Conservation (phyloP, 2,888 invertebrate species). For the Dryobotodes eremita region DNA sequence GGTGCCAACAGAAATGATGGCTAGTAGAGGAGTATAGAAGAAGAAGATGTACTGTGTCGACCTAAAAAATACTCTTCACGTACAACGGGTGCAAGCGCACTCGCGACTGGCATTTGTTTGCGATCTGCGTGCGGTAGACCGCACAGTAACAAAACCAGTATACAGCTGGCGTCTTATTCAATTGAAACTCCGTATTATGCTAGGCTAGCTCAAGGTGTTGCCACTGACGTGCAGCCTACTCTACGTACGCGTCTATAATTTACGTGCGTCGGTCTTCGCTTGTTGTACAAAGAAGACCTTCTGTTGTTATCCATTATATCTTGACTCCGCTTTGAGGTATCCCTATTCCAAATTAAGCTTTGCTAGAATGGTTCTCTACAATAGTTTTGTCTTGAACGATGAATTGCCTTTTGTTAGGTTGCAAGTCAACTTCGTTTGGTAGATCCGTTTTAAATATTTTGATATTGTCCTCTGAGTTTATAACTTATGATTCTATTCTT, state of each 20-base stretch:
- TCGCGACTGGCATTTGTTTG: background rate
- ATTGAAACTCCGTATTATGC: too few relatives aligned
- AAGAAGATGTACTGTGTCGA: too few relatives aligned
- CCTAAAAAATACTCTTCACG: too few relatives aligned
- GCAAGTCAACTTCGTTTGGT: conserved; percentile 41
- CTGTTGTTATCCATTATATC: background rate
- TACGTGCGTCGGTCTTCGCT: too few relatives aligned
- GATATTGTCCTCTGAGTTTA: conserved; percentile 25
- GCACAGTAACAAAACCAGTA: too few relatives aligned
- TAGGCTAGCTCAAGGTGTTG: too few relatives aligned
- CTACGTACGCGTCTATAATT: background rate
- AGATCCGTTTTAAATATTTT: conserved; percentile 34
- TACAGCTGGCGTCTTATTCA: too few relatives aligned
- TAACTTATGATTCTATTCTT: background rate
- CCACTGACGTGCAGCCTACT: too few relatives aligned
- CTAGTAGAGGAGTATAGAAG: too few relatives aligned
- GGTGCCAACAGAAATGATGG: too few relatives aligned
- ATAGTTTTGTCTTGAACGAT: conserved; percentile 70
- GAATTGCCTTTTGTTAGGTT: conserved; percentile 63
- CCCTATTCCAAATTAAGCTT: conserved; percentile 68
- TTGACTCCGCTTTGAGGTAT: conserved; percentile 64
- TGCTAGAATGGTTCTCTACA: conserved; percentile 68
- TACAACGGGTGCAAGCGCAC: too few relatives aligned
- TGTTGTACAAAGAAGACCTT: background rate
- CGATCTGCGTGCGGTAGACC: too few relatives aligned